Base-by-base conservation (phyloP, 2,113 vertebrate genomes). In the Channa maculata region DNA sequence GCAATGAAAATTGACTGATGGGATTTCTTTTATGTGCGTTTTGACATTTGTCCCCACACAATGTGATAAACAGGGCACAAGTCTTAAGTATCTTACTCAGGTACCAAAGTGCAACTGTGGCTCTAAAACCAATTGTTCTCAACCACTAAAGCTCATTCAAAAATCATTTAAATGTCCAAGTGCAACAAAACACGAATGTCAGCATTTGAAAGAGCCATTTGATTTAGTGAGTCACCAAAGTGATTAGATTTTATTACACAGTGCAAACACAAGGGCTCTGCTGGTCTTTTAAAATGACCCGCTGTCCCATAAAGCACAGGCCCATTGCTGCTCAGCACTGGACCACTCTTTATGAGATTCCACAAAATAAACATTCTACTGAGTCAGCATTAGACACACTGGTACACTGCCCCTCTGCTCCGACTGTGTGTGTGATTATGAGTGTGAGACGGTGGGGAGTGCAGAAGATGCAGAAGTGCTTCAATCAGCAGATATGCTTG, bases 341-440 rank as follows among this genome's bases (percentile, higher is more conserved):
- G 69, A 80, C 77, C 53, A 82, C 79, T 79, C 76, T 88, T 89
- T 87, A 91, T 87, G 88, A 72, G 80, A 86, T 91, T 90, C 87
- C 75, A 81, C 77, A 82, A 89, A 83, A 85, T 86, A 77, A 87
- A 74, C 80, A 78, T 87, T 90, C 78, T 69, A 52, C 86, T 33
- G 87, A 91, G 80, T 90, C 89, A 88, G 88, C 91, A 77, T 77
- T 53, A 58, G 59, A 65, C 73, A 43, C 44, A 48, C 73, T 14
- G 57, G 51, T 82, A 58, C 73, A 70, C 66, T 9, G 63, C 65
- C 46, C 34, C 60, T 62, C 67, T 51, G 78, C 58, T 75, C 52
- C 79, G 53, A 64, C 74, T n/a, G 5, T 13, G 37, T 9, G 44
- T 9, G 9, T 4, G 34, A 13, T 39, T 15, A 33, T 2, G 53